Conservation (phyloP, 2,888 invertebrate genomes). For the Linnaemya tessellans region DNA sequence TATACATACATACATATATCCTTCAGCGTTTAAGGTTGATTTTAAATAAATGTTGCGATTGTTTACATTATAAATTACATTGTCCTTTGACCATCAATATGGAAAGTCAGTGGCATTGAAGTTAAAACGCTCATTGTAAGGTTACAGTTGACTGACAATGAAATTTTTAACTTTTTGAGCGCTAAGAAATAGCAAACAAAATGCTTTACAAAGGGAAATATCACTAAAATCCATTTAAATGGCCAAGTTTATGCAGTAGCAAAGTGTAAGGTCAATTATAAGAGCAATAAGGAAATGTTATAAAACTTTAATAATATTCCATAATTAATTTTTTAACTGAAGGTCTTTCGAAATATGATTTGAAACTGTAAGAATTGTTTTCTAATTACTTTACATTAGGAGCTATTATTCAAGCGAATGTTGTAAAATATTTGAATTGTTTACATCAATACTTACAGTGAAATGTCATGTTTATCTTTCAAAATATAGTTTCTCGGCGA, state of each 20-base stretch:
- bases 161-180: not conserved
- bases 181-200: not conserved
- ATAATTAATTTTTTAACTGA: not conserved
- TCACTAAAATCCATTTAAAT: constrained; percentile 15
- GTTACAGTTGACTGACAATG: constrained; percentile 22
- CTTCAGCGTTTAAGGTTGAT: constrained; percentile 13
- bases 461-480: too few relatives aligned
- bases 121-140: constrained; percentile 6
- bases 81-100: constrained; percentile 56
- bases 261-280: constrained; percentile 43
- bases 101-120: constrained; percentile 46
- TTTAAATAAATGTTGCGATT: not conserved
- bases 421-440: too few relatives aligned
- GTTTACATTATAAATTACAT: constrained; percentile 7
- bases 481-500: too few relatives aligned
- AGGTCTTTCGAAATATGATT: not conserved
- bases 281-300: not conserved
- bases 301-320: not conserved
- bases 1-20: constrained; percentile 5
- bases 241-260: not conserved
- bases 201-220: not conserved
- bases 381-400: too few relatives aligned
- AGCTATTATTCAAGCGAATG: too few relatives aligned
- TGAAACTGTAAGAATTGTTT: too few relatives aligned
- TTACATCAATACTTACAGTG: too few relatives aligned